Percentiles rank a stretch among this genome's conserved stretches.
phyloP scores from a whole-genome alignment of 2,797 vertebrate species.

The Eupleurogrammus muticus region DNA sequence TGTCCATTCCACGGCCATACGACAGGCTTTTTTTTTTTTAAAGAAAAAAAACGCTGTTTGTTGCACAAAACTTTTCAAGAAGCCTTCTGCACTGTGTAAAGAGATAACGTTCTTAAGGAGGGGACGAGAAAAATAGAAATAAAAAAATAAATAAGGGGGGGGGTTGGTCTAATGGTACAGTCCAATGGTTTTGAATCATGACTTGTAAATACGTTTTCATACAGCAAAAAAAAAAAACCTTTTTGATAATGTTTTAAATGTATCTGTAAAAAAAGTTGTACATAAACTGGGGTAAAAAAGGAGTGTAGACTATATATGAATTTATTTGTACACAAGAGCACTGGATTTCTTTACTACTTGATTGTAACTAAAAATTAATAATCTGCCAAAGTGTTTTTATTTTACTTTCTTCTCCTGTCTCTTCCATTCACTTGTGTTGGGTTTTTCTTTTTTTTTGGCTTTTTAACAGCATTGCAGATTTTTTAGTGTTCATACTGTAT shows the following conservation, averaged over 20 bases:
- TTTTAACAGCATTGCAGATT: conserved; percentile 82
- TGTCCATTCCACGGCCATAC: conserved; percentile 78
- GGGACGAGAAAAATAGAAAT: conserved; percentile 49
- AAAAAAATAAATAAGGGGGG: no score
- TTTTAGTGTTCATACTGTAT: conserved; percentile 81
- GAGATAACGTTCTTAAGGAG: conserved; percentile 74
- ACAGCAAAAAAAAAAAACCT: conserved; percentile 80
- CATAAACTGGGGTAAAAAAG: conserved; percentile 79
- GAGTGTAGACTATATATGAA: conserved; percentile 86
- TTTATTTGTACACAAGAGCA: conserved; percentile 88
- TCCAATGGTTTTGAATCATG: conserved; percentile 84
- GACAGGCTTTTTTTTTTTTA: conserved; percentile 83
- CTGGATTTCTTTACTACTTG: conserved; percentile 90
- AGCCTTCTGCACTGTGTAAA: conserved; percentile 91
- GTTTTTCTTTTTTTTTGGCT: conserved; percentile 58
- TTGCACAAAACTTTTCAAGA: conserved; percentile 89
- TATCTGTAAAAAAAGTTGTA: conserved; percentile 86
- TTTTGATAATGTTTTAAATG: conserved; percentile 91
- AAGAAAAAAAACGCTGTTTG: conserved; percentile 87
- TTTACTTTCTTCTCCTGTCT: conserved; percentile 62
- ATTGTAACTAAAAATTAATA: conserved; percentile 90
- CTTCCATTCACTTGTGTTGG: conserved; percentile 53
- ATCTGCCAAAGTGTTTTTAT: conserved; percentile 89
- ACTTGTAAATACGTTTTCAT: conserved; percentile 90
- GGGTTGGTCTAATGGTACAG: conserved; percentile 64